These are phyloP conservation scores for Echiichthys vipera DNA, from an alignment of 2,797 vertebrate species.

Conservation along the genomic window DNA sequence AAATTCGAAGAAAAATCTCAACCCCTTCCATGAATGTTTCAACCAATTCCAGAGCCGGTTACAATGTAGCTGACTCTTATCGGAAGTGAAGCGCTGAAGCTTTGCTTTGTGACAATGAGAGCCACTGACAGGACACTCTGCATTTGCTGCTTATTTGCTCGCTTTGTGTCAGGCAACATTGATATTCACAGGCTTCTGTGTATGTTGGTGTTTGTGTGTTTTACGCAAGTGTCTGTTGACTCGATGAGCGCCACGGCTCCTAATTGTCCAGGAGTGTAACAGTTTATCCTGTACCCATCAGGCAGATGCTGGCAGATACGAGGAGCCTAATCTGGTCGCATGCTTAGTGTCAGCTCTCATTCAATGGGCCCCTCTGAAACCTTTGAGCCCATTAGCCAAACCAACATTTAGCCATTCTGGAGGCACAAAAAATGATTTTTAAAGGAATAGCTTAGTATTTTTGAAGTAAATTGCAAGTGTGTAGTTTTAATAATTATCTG, in stretches of 20 bases:
- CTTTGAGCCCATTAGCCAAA: constrained; percentile 51
- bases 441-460: constrained; percentile 18
- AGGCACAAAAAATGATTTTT: constrained; percentile 27
- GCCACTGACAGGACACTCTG: constrained; percentile 75
- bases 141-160: constrained; percentile 72
- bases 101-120: constrained; percentile 73
- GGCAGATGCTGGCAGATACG: constrained; percentile 75
- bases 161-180: constrained; percentile 69
- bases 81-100: constrained; percentile 52
- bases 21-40: constrained; percentile 30
- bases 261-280: constrained; percentile 79
- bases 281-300: constrained; percentile 77
- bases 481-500: neutral
- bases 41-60: constrained; percentile 49
- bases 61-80: constrained; percentile 46
- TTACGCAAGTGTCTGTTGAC: constrained; percentile 59
- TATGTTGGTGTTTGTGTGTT: constrained; percentile 40
- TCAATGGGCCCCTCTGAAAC: constrained; percentile 69
- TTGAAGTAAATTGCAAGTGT: neutral
- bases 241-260: constrained; percentile 53
- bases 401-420: constrained; percentile 42
- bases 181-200: constrained; percentile 65
- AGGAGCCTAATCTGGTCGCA: constrained; percentile 74
- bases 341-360: constrained; percentile 79
- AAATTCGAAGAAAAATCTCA: constrained; percentile 15